These are phyloP conservation scores for Luscinia luscinia DNA, from an alignment of 2,797 vertebrate genomes.

Conservation along the genomic window DNA sequence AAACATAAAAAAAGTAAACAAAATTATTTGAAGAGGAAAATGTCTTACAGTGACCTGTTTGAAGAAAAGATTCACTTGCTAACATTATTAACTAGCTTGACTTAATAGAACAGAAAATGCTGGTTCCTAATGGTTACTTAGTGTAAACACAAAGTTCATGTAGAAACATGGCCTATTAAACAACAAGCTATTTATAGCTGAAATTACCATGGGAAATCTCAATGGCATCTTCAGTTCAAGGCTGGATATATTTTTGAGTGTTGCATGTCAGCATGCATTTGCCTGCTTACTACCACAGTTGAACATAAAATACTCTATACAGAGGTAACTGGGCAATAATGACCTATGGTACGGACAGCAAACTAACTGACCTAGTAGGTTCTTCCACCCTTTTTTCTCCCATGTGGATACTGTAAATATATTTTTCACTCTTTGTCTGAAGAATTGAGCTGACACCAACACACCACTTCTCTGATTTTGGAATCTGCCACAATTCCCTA, in stretches of 20 bases:
- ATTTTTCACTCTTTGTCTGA: not conserved
- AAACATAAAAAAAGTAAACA: not conserved
- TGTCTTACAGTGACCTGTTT: not conserved
- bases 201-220: not conserved
- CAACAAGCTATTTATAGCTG: not conserved
- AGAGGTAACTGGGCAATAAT: not conserved
- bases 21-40: not conserved
- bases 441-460: not conserved
- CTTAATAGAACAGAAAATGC: not conserved
- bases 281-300: not conserved
- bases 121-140: not conserved
- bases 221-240: not conserved
- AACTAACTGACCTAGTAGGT: not conserved
- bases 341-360: not conserved
- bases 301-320: not conserved
- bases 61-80: not conserved
- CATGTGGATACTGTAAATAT: not conserved
- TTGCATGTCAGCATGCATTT: not conserved
- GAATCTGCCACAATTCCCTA: not conserved
- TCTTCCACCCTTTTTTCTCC: not conserved
- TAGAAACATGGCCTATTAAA: not conserved
- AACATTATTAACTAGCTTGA: not conserved
- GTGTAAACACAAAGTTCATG: not conserved
- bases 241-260: not conserved
- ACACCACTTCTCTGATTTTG: not conserved